These are phyloP conservation scores for Heteromyza rotundicornis DNA, from an alignment of 2,888 invertebrate genomes.

Conservation along the genomic window DNA sequence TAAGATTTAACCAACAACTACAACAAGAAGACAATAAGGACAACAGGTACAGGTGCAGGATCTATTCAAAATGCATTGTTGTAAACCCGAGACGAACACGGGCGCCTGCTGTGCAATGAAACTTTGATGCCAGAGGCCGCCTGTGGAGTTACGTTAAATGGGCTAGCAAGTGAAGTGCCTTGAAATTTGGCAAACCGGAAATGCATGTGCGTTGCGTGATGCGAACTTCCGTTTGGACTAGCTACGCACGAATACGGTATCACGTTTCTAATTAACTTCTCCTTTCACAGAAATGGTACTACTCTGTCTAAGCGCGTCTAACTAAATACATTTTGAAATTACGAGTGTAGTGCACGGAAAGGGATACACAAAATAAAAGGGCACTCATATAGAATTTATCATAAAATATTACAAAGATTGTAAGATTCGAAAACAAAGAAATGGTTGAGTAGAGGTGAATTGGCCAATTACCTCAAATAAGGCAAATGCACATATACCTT, in stretches of 20 bases:
- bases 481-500: too few species aligned
- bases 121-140: background rate
- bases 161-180: background rate
- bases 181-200: background rate
- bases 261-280: constrained; percentile 2
- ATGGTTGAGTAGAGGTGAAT: too few species aligned
- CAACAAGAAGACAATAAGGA: background rate
- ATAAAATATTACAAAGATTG: too few species aligned
- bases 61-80: background rate
- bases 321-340: too few species aligned
- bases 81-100: background rate
- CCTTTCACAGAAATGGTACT: background rate
- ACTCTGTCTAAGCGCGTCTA: too few species aligned
- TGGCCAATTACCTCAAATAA: too few species aligned
- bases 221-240: background rate
- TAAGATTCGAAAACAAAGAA: too few species aligned
- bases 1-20: background rate
- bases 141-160: background rate
- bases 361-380: too few species aligned
- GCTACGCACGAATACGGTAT: background rate
- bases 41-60: too few species aligned
- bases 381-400: too few species aligned
- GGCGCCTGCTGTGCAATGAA: too few species aligned
- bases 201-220: background rate
- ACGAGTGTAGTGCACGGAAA: too few species aligned